These are phyloP conservation scores for Synodontis membranacea DNA, from an alignment of 2,113 vertebrate species.

Conservation along the genomic window DNA sequence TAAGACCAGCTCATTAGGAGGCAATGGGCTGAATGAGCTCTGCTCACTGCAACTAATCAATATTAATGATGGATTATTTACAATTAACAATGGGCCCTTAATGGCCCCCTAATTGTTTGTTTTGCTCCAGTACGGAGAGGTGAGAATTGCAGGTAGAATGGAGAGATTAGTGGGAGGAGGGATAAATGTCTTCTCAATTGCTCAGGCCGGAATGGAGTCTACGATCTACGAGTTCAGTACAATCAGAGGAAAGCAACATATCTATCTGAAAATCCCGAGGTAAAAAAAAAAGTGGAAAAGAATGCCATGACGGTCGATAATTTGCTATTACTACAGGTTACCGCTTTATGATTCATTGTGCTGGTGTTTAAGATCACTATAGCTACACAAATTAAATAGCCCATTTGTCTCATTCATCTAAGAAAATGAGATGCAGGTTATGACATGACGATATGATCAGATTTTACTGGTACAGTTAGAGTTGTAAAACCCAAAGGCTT, in stretches of 20 bases:
- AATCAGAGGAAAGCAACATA: not conserved
- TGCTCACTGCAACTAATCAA: conserved; percentile 56
- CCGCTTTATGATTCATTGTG: not conserved
- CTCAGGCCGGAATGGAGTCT: conserved; percentile 5
- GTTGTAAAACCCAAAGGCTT: conserved; percentile 1
- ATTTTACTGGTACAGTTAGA: conserved; percentile 26
- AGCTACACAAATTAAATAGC: conserved; percentile 9
- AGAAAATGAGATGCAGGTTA: conserved; percentile 32
- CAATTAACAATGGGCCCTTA: conserved; percentile 59
- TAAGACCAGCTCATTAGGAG: conserved; percentile 59
- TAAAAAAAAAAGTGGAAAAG: not conserved
- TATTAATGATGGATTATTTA: conserved; percentile 61
- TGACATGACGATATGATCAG: conserved; percentile 11
- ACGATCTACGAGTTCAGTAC: not conserved
- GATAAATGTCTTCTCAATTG: conserved; percentile 45
- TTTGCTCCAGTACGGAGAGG: conserved; percentile 52
- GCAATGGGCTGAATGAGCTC: conserved; percentile 51
- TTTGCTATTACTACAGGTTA: not conserved
- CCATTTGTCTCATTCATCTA: not conserved
- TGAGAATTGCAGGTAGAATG: conserved; percentile 50
- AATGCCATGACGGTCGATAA: not conserved
- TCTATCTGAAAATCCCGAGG: not conserved
- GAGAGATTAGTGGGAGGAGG: conserved; percentile 36
- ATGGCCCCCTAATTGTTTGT: conserved; percentile 56
- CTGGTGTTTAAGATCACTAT: not conserved